Evolutionary conservation across 2,113 vertebrate genomes (phyloP), one percentile per base, ranked within the genome.

Genomic region (Phalacrocorax pelagicus): DNA sequence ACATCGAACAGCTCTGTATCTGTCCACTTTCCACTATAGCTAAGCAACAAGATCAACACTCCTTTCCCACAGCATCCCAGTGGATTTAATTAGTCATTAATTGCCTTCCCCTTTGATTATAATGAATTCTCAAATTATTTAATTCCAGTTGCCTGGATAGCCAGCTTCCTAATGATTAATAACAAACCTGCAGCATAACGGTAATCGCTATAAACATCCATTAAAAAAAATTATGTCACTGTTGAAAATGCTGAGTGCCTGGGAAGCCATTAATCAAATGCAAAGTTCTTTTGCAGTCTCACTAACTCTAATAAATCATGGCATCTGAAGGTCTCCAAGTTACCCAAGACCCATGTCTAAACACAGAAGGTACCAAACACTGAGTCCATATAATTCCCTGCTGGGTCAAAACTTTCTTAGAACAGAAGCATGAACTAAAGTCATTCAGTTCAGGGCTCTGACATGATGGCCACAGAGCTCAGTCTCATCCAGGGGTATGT

Each of bases 91-190:
- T 84, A 92, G 44, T 90, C 69, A 95, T 82, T 94, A 96, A 94
- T 84, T 93, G 94, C 74, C 71, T 81, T 34, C 54, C 69, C 74
- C 72, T 72, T 91, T 91, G 71, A 92, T 83, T 90, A 91, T 93
- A 96, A 97, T 93, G 95, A 91, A 95, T 97, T 96, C 73, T 95
- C 75, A 80, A 92, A 84, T 82, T 75, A 91, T 96, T 97, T 83
- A 54, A 96, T 96, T 95, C 84, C 84, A 92, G 40, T 26, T 88
- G 95, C 74, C 81, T 65, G 72, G 72, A 87, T 77, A 61, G 80
- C 72, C 78, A 92, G 38, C 77, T 81, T 89, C 55, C 86, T 90
- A 78, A 82, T 90, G 72, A 93, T 89, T 96, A 94, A 92, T 73
- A 96, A 80, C 84, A 89, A 86, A 77, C 32, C 26, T 38, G 38